A percentile compares a stretch with the other conserved stretches of the same genome.
These are phyloP conservation scores for Heteromormyrus szaboi DNA, from an alignment of 2,797 vertebrate species.

Conservation along the genomic window DNA sequence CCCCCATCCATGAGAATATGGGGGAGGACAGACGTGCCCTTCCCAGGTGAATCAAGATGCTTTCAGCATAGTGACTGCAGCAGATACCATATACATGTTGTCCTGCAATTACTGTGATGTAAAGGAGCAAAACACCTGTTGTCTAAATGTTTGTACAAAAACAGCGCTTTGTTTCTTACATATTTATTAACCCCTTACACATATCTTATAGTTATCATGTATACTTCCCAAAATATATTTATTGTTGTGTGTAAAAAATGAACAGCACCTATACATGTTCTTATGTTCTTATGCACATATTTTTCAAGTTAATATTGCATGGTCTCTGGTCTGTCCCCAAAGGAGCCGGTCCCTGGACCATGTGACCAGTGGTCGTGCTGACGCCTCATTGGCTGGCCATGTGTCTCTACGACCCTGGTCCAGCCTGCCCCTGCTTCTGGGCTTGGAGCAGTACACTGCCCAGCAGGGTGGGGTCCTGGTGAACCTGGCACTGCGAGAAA, in stretches of 20 bases:
- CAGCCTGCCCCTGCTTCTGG: conserved; percentile 47
- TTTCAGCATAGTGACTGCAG: background rate
- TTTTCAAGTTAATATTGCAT: background rate
- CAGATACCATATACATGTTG: background rate
- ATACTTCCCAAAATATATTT: background rate
- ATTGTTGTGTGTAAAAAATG: background rate
- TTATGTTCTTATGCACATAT: background rate
- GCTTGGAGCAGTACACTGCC: conserved; percentile 51
- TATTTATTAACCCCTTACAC: background rate
- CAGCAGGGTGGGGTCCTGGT: conserved; percentile 39
- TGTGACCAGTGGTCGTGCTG: background rate
- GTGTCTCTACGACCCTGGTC: conserved; percentile 27
- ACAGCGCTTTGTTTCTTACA: background rate
- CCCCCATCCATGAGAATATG: conserved; percentile 40
- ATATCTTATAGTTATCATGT: background rate
- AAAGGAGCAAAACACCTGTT: background rate
- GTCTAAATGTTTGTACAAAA: background rate
- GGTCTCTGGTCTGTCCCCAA: background rate
- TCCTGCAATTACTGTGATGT: background rate
- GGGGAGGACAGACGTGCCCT: conserved; percentile 36
- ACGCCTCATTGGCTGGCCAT: background rate
- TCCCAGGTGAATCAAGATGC: conserved; percentile 38
- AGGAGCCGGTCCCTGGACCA: conserved; percentile 23
- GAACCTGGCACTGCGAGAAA: conserved; percentile 28
- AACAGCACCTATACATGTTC: background rate